phyloP scores from a whole-genome alignment of 2,113 vertebrate genomes.

The Cyprichromis sp. region DNA sequence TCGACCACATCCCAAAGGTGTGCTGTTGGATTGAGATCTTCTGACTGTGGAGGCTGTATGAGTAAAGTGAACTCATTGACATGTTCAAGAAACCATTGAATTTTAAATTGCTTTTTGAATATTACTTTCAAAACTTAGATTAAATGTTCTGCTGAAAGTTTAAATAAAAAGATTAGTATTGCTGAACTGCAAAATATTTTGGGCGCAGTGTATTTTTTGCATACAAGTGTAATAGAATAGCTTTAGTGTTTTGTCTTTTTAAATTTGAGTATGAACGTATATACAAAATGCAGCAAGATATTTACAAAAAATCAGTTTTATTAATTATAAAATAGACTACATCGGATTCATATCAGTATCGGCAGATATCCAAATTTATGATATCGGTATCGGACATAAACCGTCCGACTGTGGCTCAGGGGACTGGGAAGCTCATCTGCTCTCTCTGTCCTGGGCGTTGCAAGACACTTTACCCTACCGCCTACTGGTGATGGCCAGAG shows the following conservation, averaged over 20 bases:
- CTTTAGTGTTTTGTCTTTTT: neutral
- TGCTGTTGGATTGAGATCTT: neutral
- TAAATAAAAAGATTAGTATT: neutral
- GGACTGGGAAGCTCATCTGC: no score
- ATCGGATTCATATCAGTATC: neutral
- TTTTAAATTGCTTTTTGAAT: neutral
- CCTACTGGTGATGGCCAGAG: no score
- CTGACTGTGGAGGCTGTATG: neutral
- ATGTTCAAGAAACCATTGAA: neutral
- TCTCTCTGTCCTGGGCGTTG: no score
- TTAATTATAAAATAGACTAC: neutral
- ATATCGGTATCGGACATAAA: no score
- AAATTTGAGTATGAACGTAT: neutral
- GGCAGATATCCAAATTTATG: neutral
- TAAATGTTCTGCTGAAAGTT: fast-evolving
- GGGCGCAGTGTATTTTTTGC: neutral
- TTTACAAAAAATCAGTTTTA: neutral
- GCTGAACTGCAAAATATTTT: neutral
- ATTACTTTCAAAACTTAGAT: fast-evolving
- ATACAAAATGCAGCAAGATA: neutral
- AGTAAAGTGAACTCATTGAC: fast-evolving
- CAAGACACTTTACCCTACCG: no score
- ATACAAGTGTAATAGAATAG: neutral
- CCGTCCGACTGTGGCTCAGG: no score
- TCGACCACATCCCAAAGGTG: neutral